Evolutionary conservation across 2,113 vertebrate genomes (phyloP).

Genomic region (Actenoides hombroni): DNA sequence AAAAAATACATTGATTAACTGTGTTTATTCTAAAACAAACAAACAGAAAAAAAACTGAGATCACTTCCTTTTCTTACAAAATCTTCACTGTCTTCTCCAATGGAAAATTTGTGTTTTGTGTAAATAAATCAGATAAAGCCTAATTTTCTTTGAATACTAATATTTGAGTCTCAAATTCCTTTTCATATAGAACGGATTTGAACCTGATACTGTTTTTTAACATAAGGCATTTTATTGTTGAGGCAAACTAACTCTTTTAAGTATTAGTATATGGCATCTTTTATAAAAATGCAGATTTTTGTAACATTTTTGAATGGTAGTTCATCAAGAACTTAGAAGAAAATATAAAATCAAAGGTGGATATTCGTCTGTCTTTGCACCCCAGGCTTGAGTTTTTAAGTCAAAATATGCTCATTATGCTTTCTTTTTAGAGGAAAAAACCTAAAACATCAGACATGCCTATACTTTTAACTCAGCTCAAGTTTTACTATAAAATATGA

Average conservation of each 20-base stretch:
- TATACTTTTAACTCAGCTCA: not conserved
- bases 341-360: not conserved
- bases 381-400: not conserved
- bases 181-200: not conserved
- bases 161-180: not conserved
- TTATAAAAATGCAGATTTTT: not conserved
- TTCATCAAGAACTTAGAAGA: not conserved
- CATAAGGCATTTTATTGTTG: not conserved
- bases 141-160: not conserved
- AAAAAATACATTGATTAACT: not conserved
- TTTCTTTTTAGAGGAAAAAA: not conserved
- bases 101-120: not conserved
- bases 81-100: not conserved
- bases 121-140: not conserved
- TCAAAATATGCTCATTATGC: not conserved
- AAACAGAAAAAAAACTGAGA: not conserved
- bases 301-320: not conserved
- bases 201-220: not conserved
- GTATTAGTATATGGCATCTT: not conserved
- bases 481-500: not conserved
- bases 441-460: not conserved
- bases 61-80: not conserved
- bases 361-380: not conserved
- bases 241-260: not conserved
- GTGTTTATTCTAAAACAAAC: not conserved